phyloP scores from a whole-genome alignment of 2,797 vertebrate species.

The Oreochromis mossambicus region DNA sequence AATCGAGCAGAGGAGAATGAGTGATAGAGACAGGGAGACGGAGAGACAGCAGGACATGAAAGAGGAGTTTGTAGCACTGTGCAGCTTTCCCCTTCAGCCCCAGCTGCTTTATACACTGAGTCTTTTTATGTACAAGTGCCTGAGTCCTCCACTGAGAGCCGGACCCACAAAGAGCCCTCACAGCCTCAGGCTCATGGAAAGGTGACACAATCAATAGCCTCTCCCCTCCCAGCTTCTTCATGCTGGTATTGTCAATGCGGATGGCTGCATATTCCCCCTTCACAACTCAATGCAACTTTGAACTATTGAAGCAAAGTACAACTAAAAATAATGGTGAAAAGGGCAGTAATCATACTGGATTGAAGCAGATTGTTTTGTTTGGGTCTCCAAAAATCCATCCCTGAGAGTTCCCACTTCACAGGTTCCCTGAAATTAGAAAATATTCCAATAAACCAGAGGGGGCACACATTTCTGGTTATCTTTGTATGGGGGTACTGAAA shows the following conservation, averaged over 20 bases:
- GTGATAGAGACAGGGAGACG: background rate
- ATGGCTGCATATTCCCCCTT: background rate
- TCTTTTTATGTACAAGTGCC: slow-evolving; percentile 71
- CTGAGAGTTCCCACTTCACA: slow-evolving; percentile 4
- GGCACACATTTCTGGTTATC: background rate
- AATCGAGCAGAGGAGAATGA: background rate
- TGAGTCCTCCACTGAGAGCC: slow-evolving; percentile 55
- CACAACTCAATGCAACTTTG: slow-evolving; percentile 27
- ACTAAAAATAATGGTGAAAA: slow-evolving; percentile 9
- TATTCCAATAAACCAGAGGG: background rate
- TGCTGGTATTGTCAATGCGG: slow-evolving; percentile 18
- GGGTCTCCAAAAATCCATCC: slow-evolving; percentile 10
- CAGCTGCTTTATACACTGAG: slow-evolving; percentile 59
- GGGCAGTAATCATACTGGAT: background rate
- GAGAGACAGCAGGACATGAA: slow-evolving; percentile 37
- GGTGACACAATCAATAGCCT: slow-evolving; percentile 70
- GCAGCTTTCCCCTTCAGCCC: slow-evolving; percentile 37
- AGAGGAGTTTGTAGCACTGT: slow-evolving; percentile 39
- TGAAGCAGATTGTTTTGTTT: slow-evolving; percentile 14
- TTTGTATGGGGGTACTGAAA: background rate
- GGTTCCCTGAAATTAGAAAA: slow-evolving; percentile 5
- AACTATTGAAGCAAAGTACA: slow-evolving; percentile 14
- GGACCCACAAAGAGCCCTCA: slow-evolving; percentile 61
- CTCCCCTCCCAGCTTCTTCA: slow-evolving; percentile 18
- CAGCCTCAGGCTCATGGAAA: slow-evolving; percentile 58